Evolutionary conservation across 2,797 vertebrate species (phyloP), one percentile per base, ranked within the genome.

Genomic region (Sebastes iracundus): DNA sequence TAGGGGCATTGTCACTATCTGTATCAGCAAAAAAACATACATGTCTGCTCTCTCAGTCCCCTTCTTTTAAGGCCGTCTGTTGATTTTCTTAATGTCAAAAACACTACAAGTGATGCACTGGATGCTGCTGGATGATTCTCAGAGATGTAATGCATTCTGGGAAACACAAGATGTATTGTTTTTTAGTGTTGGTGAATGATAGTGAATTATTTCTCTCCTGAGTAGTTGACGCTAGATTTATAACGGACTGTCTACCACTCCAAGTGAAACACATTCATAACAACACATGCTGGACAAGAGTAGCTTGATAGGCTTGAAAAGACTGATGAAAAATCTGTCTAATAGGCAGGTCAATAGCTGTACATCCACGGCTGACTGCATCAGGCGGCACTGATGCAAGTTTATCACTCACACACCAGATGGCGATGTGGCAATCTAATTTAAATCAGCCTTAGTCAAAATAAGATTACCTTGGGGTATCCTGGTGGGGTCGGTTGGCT

Each of bases 401-500:
- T 88, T 46, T 87, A 75, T 79, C 68, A 38, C 30, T 90, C 74
- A 65, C 61, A 88, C 93, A 87, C 88, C 91, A 94, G 93, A 91
- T 92, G 93, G 92, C 90, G 85, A 73, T 79, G 71, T 86, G 84
- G 74, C 80, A 82, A 62, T 88, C 75, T 67, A 49, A 74, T 88
- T 88, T 74, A 85, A 89, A 88, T 80, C 33, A 73, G 60, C 56
- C 7, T 32, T 58, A 20, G 62, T 82, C 56, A 61, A 75, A 84
- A 81, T 30, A 46, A 72, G 82, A 88, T 87, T 87, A 84, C 63
- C 65, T 73, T 27, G 23, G 69, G 83, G 72, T 67, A 65, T 72
- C 80, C 73, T 59, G 67, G 69, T 49, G 73, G 75, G 18, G 72
- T 38, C 49, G 20, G 80, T 79, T 69, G 56, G 63, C 75, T 70